Conservation (phyloP, 2,113 vertebrate genomes). For the Larimichthys crocea region DNA sequence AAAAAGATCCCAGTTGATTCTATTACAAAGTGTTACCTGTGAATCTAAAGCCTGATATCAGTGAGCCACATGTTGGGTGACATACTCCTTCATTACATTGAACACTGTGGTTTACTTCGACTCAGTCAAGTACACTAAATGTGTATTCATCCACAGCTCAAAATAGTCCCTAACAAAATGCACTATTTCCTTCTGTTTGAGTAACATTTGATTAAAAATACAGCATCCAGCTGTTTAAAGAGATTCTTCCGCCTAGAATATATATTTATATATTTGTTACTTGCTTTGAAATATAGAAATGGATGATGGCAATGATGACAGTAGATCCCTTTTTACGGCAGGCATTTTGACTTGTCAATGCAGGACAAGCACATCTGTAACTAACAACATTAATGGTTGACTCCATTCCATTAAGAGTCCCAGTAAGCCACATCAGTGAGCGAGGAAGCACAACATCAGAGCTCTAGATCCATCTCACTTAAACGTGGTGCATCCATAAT, state of each 20-base stretch:
- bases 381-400: too few relatives aligned
- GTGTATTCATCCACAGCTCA: background rate
- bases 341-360: too few relatives aligned
- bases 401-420: too few relatives aligned
- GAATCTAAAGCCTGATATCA: background rate
- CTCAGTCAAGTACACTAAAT: background rate
- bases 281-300: background rate
- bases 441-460: too few relatives aligned
- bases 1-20: background rate
- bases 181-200: background rate
- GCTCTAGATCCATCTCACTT: too few relatives aligned
- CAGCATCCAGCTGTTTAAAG: background rate
- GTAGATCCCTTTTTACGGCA: too few relatives aligned
- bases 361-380: too few relatives aligned
- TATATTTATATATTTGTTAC: background rate
- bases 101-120: background rate
- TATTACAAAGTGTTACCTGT: background rate
- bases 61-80: background rate
- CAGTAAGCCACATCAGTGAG: too few relatives aligned
- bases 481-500: too few relatives aligned
- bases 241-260: background rate
- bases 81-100: background rate
- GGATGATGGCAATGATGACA: background rate
- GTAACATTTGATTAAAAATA: background rate
- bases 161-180: constrained; percentile 3